phyloP scores from a whole-genome alignment of 64 coral and sea anemone species.

The Dendronephthya gigantea region DNA sequence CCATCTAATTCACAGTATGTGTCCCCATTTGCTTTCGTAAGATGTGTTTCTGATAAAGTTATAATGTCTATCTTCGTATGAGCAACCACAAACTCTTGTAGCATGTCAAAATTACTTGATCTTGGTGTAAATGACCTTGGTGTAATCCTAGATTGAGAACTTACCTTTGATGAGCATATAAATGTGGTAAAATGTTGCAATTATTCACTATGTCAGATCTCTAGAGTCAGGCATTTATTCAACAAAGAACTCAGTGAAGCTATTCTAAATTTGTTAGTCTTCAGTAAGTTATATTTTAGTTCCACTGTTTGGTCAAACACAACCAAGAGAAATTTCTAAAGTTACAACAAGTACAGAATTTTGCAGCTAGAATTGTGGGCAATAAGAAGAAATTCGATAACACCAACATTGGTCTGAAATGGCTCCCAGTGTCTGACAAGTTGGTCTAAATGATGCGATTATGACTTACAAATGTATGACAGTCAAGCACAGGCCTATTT shows the following conservation, averaged over 20 bases:
- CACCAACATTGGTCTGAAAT: background rate
- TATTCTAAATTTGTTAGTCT: constrained; percentile 22
- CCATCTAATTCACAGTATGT: background rate
- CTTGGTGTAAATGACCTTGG: too few species aligned
- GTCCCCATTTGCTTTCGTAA: background rate
- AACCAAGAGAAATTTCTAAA: constrained; percentile 9
- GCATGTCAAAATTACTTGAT: background rate
- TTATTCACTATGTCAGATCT: constrained; percentile 7
- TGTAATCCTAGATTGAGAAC: too few species aligned
- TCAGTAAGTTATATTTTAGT: constrained; percentile 32
- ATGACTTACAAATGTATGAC: too few species aligned
- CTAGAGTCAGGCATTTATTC: constrained; percentile 1
- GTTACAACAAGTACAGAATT: constrained; percentile 30
- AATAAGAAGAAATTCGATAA: background rate
- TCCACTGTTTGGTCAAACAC: constrained; percentile 23
- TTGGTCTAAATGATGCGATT: too few species aligned
- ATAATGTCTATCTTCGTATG: background rate
- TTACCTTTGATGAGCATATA: constrained; percentile 25
- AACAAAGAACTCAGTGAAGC: background rate
- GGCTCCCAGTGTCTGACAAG: background rate
- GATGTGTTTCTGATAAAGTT: background rate
- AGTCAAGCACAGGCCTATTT: too few species aligned
- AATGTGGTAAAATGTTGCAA: background rate
- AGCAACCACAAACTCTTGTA: background rate
- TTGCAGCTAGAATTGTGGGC: constrained; percentile 10